phyloP scores from a whole-genome alignment of 2,113 vertebrate species.

The Tragelaphus buxtoni region DNA sequence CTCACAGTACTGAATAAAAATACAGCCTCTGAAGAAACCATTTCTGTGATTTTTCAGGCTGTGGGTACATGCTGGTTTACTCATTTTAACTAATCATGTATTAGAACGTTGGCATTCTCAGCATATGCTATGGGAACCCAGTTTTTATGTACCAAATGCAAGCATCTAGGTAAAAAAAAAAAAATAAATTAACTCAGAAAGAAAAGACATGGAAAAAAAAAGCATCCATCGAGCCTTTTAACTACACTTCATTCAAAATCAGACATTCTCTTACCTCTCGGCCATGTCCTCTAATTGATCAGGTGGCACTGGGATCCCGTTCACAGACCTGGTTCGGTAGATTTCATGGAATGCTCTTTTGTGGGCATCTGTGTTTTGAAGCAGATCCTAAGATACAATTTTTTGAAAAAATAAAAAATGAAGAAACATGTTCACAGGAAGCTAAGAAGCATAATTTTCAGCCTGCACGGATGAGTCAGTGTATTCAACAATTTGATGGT shows the following conservation, averaged over 20 bases:
- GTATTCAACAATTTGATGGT: conserved; percentile 73
- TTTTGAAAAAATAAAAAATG: conserved; percentile 37
- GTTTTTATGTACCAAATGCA: conserved; percentile 9
- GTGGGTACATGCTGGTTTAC: conserved; percentile 35
- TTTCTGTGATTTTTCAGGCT: conserved; percentile 55
- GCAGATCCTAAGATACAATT: conserved; percentile 87
- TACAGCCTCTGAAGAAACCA: conserved; percentile 59
- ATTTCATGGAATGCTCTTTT: conserved; percentile 96
- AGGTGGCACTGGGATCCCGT: conserved; percentile 92
- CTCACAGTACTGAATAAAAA: conserved; percentile 68
- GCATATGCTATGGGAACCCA: neutral
- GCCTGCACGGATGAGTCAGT: conserved; percentile 80
- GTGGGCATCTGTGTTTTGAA: conserved; percentile 92
- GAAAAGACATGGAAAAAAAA: conserved; percentile 25
- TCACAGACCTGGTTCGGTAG: conserved; percentile 91
- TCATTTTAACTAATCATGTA: conserved; percentile 35
- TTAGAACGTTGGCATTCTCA: conserved; percentile 34
- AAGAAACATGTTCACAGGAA: conserved; percentile 73
- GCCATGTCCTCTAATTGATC: conserved; percentile 99
- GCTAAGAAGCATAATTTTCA: conserved; percentile 77
- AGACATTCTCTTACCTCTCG: conserved; percentile 86
- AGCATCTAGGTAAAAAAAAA: neutral
- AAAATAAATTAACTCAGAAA: neutral
- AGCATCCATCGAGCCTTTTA: conserved; percentile 13
- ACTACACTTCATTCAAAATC: conserved; percentile 32